phyloP scores from a whole-genome alignment of 2,888 invertebrate genomes.

The Pomacea canaliculata region DNA sequence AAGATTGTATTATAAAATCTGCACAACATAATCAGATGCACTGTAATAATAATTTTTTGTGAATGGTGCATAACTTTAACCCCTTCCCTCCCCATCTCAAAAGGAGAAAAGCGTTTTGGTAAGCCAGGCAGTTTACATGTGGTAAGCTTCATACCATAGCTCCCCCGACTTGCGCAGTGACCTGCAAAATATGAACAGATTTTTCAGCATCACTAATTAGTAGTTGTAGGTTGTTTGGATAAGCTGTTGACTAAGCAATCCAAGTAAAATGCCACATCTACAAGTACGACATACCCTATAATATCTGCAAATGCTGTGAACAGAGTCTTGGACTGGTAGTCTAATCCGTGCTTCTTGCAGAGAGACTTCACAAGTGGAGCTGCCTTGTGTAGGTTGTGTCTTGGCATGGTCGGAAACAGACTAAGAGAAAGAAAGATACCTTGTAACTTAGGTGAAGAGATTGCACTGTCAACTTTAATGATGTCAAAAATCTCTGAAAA shows the following conservation, averaged over 20 bases:
- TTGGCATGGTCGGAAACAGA: conserved; percentile 65
- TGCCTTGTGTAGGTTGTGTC: conserved; percentile 61
- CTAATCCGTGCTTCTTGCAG: conserved; percentile 56
- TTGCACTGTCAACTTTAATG: too few species aligned
- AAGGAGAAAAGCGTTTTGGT: too few species aligned
- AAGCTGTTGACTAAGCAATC: too few species aligned
- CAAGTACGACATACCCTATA: conserved; percentile 41
- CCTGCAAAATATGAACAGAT: conserved; percentile 35
- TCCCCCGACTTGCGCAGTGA: conserved; percentile 51
- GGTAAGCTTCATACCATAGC: conserved; percentile 53
- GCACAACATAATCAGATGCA: too few species aligned
- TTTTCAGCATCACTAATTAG: too few species aligned
- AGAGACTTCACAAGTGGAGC: conserved; percentile 51
- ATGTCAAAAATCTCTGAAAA: conserved; percentile 42
- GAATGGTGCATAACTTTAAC: too few species aligned
- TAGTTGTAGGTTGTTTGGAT: too few species aligned
- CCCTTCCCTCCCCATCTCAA: too few species aligned
- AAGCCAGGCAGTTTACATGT: conserved; percentile 23
- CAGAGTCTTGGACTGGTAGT: conserved; percentile 52
- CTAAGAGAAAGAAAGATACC: conserved; percentile 38
- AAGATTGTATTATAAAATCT: too few species aligned
- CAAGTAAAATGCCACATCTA: too few species aligned
- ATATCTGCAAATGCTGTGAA: conserved; percentile 55
- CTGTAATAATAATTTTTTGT: too few species aligned
- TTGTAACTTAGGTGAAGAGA: too few species aligned